Evolutionary conservation across 2,113 vertebrate species (phyloP), one percentile per base, ranked within the genome.

Genomic region (Gracilinanus agilis): DNA sequence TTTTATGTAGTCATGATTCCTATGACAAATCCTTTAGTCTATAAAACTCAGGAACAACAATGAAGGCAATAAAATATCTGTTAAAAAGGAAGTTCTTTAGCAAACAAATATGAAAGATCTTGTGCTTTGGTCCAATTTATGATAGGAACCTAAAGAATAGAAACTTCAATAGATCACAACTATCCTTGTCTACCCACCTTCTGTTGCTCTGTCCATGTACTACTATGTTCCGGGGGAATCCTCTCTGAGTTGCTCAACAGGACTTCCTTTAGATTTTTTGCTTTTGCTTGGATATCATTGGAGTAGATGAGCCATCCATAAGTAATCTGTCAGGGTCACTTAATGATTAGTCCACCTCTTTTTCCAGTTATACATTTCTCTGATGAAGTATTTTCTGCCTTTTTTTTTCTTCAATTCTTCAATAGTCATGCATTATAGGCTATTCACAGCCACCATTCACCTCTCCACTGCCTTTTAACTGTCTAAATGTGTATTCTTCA

Each of bases 21-120:
- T 24, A 93, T 96, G 95, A 91, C 97, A 90, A 97, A 95, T 89
- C 97, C 94, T 94, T 94, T 97, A 90, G 96, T 97, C 54, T 96
- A 97, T 0, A 98, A 93, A 97, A 88, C 94, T 98, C 21, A 94
- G 97, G 56, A 97, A 97, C 55, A 97, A 96, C 21, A 92, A 97
- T 54, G 93, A 97, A 55, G 89, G 90, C 94, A 75, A 24, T 96
- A 9, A 96, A 83, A 92, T 44, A 54, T 16, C 0, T 97, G 21
- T 24, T 92, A 34, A 67, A 27, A 67, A 67, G 58, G 61, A 67
- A 67, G 12, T 67, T 67, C 27, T 67, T 67, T 13, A 67, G 61
- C 12, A 67, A 67, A 67, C 61, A 34, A 67, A 67, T 67, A 3
- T 34, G 2, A 67, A 34, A 67, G 29, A 12, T 11, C 61, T 67